Conservation (phyloP, 2,888 invertebrate species). For the Halictus quadricinctus region DNA sequence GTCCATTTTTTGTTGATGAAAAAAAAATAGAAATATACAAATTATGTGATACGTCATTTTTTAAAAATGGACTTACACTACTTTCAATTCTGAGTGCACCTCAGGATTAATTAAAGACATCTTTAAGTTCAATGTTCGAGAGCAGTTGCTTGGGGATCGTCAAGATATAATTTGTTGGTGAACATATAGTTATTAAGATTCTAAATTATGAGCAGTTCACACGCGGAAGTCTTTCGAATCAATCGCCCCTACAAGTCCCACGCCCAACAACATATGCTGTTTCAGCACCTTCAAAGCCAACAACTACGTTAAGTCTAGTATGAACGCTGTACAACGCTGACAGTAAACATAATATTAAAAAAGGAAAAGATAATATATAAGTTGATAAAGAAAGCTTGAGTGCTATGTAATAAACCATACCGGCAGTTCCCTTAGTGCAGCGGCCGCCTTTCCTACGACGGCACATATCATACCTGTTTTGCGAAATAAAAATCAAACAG, state of each 20-base stretch:
- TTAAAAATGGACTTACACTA: no score
- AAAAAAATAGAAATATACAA: no score
- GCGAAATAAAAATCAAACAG: slow-evolving; percentile 79
- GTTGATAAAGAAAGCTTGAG: slow-evolving; percentile 73
- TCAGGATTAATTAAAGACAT: background rate
- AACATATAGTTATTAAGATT: background rate
- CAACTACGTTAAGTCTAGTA: slow-evolving; percentile 57
- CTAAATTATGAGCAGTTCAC: background rate
- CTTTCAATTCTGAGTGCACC: background rate
- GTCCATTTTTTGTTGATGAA: no score
- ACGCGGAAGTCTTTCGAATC: slow-evolving; percentile 42
- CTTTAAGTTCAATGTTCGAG: background rate
- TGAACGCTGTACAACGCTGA: slow-evolving; percentile 50
- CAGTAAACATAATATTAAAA: slow-evolving; percentile 44
- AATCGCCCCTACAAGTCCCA: slow-evolving; percentile 35
- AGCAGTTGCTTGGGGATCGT: background rate
- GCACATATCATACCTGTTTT: slow-evolving; percentile 98
- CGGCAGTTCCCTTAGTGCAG: slow-evolving; percentile 99
- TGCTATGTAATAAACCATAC: slow-evolving; percentile 87
- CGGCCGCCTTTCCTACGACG: slow-evolving; percentile 97
- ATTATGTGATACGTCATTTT: no score
- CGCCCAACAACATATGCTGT: slow-evolving; percentile 45
- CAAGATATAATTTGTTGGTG: background rate
- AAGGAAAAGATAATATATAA: slow-evolving; percentile 51
- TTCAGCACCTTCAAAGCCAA: slow-evolving; percentile 52